Base-by-base conservation (phyloP, 2,113 vertebrate species). In the Chloroceryle aenea region DNA sequence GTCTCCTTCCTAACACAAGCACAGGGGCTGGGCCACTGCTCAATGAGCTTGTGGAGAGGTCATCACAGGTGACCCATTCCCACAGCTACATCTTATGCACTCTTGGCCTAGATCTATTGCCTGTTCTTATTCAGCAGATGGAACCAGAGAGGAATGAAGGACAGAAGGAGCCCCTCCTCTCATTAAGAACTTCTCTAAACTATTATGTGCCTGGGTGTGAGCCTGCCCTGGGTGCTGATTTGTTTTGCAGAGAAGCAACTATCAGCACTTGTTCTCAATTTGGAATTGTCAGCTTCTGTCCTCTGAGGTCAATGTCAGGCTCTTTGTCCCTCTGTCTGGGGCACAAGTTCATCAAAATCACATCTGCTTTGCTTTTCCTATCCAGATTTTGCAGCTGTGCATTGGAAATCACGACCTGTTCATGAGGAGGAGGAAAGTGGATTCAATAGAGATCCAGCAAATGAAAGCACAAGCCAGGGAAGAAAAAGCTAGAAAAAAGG, bases 391-490 rank as follows among this genome's bases (percentile, higher is more conserved):
- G 74, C 99, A 99, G 97, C 52, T 99, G 87, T 99, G 99, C 94
- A 99, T 99, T 61, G 99, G 99, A 67, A 99, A 99, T 97, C 99
- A 99, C 0, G 98, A 99, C 84, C 97, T 99, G 0, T 99, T 99
- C 92, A 99, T 99, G 98, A 98, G 99, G 95, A 98, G 99, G 90
- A 98, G 99, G 93, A 99, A 99, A 96, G 99, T 99, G 80, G 99
- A 99, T 87, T 99, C 99, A 21, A 98, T 99, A 47, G 99, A 99
- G 95, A 99, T 99, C 90, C 99, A 99, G 95, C 99, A 99, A 89
- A 99, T 99, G 99, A 99, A 99, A 97, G 98, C 98, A 95, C 99
- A 99, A 91, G 99, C 99, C 74, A 99, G 98, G 96, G 99, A 99
- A 91, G 99, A 99, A 97, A 99, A 99, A 93, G 98, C 99, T 6